Conservation (phyloP, 2,888 invertebrate genomes). For the Ceriagrion tenellum region DNA sequence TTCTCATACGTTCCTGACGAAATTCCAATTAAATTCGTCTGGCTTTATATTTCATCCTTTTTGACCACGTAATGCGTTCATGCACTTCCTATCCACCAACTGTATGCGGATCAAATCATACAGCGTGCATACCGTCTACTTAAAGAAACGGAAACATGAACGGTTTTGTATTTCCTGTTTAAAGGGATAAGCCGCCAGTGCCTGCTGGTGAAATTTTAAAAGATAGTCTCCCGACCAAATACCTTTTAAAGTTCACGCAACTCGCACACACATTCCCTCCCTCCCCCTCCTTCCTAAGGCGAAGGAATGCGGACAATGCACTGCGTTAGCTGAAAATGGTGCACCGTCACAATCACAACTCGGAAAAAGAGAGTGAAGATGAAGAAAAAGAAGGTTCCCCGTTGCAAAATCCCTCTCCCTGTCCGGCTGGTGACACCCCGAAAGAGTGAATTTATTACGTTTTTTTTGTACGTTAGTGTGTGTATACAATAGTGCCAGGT, state of each 20-base stretch:
- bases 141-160: not conserved
- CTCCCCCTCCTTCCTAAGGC: not conserved
- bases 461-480: not conserved
- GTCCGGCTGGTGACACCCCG: slow-evolving; percentile 16
- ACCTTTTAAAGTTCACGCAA: not conserved
- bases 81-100: not conserved
- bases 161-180: not conserved
- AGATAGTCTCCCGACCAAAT: not conserved
- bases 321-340: not conserved
- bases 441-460: slow-evolving; percentile 56
- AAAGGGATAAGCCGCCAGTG: not conserved
- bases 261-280: not conserved
- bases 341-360: slow-evolving; percentile 28
- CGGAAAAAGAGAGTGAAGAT: not conserved
- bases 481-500: slow-evolving; percentile 16
- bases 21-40: not conserved
- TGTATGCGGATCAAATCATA: not conserved
- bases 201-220: not conserved
- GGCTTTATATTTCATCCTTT: not conserved
- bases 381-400: not conserved
- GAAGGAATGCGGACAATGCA: not conserved
- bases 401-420: not conserved
- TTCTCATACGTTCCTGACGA: too few relatives aligned
- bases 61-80: not conserved
- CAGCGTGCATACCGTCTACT: not conserved